Evolutionary conservation across 2,113 vertebrate species (phyloP), one percentile per base, ranked within the genome.

Genomic region (Merops nubicus): DNA sequence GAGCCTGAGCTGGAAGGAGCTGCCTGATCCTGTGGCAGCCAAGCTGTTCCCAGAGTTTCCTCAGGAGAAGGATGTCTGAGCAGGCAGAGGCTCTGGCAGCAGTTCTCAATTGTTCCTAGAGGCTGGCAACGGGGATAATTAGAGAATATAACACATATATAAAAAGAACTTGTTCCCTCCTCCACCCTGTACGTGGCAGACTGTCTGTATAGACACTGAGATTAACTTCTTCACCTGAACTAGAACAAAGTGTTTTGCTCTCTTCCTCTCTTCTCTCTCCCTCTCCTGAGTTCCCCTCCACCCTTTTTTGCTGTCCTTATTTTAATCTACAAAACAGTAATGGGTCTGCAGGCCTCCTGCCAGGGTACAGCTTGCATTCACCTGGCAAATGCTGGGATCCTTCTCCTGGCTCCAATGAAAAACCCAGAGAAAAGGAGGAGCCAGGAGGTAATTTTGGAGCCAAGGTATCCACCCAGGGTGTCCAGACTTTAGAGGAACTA

Each of bases 251-350:
- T 92, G 94, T 96, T 95, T 97, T 74, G 83, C 88, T 93, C 8
- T 87, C 91, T 85, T 89, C n/a, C 74, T 40, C 43, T 88, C 51
- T 34, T 84, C 47, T 65, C 65, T 53, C 88, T 75, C 80, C 64
- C 54, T 29, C 59, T 23, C n/a, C 34, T 15, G 23, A 48, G 50
- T 25, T 77, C 88, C 62, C 74, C 82, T 65, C 83, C 91, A 56
- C 51, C 88, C 70, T 8, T 63, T 86, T 48, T 21, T 51, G 33
- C 67, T 51, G 80, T 92, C 92, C 65, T 73, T 60, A 50, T 76
- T 87, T 95, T 96, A 95, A 94, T 97, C 91, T 92, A 76, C 67
- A 92, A 89, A 83, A 34, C 79, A 96, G 80, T 57, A 94, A 89
- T 92, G 73, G 76, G 33, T 53, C 89, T 93, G 83, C 50, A 91